phyloP scores from a whole-genome alignment of 2,113 vertebrate species.

The Triplophysa tibetana region DNA sequence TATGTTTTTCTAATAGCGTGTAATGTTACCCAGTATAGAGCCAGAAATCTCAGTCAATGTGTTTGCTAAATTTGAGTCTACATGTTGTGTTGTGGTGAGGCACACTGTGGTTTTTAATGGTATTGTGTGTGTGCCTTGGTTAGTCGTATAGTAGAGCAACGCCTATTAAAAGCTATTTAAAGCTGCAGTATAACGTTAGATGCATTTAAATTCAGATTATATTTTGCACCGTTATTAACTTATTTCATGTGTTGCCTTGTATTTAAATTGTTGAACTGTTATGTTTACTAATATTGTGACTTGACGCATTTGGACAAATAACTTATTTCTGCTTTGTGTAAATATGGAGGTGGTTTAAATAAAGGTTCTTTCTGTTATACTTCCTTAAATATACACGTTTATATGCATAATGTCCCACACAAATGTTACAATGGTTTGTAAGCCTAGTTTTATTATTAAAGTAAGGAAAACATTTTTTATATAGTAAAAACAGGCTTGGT shows the following conservation, averaged over 20 bases:
- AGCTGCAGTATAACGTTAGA: too few relatives aligned
- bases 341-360: too few relatives aligned
- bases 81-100: not conserved
- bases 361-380: not conserved
- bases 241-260: not conserved
- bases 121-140: too few relatives aligned
- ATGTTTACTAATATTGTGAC: not conserved
- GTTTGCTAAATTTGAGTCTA: not conserved
- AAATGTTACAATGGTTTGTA: too few relatives aligned
- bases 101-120: not conserved
- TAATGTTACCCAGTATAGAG: not conserved
- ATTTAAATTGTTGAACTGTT: not conserved
- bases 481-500: not conserved
- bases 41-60: not conserved
- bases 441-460: too few relatives aligned
- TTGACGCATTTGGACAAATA: not conserved
- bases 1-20: too few relatives aligned
- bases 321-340: not conserved
- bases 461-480: too few relatives aligned
- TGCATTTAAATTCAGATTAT: not conserved
- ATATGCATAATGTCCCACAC: too few relatives aligned
- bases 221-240: not conserved
- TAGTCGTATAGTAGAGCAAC: not conserved
- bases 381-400: not conserved
- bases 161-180: constrained; percentile 1